Evolutionary conservation across 2,888 invertebrate species (phyloP).

Genomic region (Phaedon cochleariae): DNA sequence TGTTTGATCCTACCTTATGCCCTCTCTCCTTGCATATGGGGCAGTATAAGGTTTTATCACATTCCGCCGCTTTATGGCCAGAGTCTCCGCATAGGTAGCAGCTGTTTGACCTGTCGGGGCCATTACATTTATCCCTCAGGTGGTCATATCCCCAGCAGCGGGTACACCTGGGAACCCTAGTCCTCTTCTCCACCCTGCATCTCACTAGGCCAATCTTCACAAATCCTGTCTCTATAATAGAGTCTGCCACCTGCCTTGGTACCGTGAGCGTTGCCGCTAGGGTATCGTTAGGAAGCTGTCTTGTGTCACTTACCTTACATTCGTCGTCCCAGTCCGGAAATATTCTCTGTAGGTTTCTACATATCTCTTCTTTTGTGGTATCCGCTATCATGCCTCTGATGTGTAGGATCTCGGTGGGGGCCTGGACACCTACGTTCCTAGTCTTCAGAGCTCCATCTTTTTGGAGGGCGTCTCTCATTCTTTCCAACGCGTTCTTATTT

Average conservation of each 20-base stretch:
- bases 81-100: constrained; percentile 1
- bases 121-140: background rate
- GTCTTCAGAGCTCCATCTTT: background rate
- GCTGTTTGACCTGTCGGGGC: background rate
- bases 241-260: too few species aligned
- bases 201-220: background rate
- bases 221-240: background rate
- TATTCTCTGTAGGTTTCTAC: too few species aligned
- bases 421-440: too few species aligned
- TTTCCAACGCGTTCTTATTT: background rate
- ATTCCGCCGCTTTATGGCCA: background rate
- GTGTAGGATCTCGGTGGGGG: too few species aligned
- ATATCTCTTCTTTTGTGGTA: too few species aligned
- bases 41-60: background rate
- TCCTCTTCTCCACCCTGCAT: background rate
- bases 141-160: too few species aligned
- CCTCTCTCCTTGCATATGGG: background rate
- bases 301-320: too few species aligned
- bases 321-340: too few species aligned
- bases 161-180: too few species aligned
- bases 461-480: background rate
- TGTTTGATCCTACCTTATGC: background rate
- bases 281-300: too few species aligned
- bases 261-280: too few species aligned
- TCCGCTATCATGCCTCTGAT: too few species aligned